Base-by-base conservation (phyloP, 2,888 invertebrate species). In the Drosophila formosana region DNA sequence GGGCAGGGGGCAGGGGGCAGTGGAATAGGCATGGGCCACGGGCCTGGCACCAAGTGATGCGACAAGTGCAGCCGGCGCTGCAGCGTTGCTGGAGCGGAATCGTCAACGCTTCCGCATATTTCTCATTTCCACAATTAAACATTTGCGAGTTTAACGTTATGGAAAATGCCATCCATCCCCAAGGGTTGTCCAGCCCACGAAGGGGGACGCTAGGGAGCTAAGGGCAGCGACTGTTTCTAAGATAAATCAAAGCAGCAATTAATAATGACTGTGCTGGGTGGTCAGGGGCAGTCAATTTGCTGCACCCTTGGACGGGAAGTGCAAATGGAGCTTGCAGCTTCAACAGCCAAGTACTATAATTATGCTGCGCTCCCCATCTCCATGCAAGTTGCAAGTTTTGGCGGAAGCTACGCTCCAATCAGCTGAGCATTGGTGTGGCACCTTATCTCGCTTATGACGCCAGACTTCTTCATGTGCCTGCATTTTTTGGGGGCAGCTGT, bases 71-170 rank as follows among this genome's bases (percentile, higher is more conserved):
- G 82, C 43, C 71, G 73, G 75, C 72, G 80, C 73, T 66, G 78
- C 58, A 67, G 52, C 75, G 78, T 89, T 82, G 82, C 78, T 87
- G 88, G 72, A 87, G 85, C 86, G 88, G 88, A 86, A 89, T 86
- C 85, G 89, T 84, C 82, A 85, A 82, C 87, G 87, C 83, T 88
- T 88, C 87, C 87, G 87, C 87, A 88, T 88, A 89, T 88, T 89
- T 88, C 89, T 86, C 87, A 89, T 88, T 88, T 88, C 86, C 86
- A 88, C 89, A 89, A 88, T 88, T 88, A 88, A 89, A 86, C 88
- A 88, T 84, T 75, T 78, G 75, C 72, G 72, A 79, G 80, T 69
- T 68, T 79, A 78, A 79, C 76, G 80, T 79, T 66, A 79, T 72
- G 80, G 71, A 78, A 78, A 78, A 78, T 72, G 66, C 58, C 65